Evolutionary conservation across 2,113 vertebrate species (phyloP).

Genomic region (Sceloporus tristichus): DNA sequence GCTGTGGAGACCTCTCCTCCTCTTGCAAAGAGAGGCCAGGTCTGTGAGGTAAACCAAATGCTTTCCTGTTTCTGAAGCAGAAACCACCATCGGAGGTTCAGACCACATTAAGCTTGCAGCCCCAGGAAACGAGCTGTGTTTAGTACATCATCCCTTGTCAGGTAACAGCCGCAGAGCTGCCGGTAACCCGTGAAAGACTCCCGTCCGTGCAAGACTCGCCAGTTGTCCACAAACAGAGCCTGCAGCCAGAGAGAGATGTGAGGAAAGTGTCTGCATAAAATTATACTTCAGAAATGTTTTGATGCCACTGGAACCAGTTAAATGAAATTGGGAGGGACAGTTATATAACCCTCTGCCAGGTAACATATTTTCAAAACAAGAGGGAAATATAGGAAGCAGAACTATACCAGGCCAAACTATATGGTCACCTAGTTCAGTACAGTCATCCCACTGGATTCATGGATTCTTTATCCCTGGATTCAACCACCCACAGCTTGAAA

Average conservation of each 20-base stretch:
- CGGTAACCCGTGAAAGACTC: constrained; percentile 91
- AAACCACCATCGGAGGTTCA: neutral
- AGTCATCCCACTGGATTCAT: no score
- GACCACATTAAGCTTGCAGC: constrained; percentile 80
- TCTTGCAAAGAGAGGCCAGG: neutral
- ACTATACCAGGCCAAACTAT: no score
- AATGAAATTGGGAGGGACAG: no score
- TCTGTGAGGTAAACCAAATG: constrained; percentile 28
- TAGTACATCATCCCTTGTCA: constrained; percentile 90
- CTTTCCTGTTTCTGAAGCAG: neutral
- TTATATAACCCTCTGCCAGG: no score
- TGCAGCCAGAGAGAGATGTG: constrained; percentile 52
- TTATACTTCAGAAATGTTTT: neutral
- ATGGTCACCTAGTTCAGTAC: no score
- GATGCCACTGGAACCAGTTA: no score
- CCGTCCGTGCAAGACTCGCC: constrained; percentile 91
- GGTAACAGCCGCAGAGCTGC: constrained; percentile 93
- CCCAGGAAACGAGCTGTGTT: constrained; percentile 87
- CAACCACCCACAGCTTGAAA: no score
- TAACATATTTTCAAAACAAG: no score
- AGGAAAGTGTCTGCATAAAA: neutral
- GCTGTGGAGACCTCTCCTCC: constrained; percentile 19
- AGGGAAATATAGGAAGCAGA: no score
- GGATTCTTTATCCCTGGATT: no score
- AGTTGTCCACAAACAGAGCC: constrained; percentile 94